Conservation (phyloP, 1,140 invertebrate genomes). For the Copidosoma floridanum region DNA sequence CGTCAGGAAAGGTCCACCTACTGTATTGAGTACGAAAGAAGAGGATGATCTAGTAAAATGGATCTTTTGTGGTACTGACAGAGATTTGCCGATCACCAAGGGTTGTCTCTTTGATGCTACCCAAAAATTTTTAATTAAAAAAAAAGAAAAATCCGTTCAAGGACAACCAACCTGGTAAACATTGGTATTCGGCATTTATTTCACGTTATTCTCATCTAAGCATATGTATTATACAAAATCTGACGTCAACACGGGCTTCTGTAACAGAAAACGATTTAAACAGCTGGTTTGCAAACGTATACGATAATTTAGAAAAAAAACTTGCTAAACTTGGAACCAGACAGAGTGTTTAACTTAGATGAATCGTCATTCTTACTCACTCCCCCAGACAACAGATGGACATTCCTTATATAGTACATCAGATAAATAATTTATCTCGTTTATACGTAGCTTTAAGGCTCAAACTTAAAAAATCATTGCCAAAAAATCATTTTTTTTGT, state of each 20-base stretch:
- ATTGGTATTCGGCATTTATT: conserved; percentile 33
- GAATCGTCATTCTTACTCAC: conserved; percentile 43
- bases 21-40: conserved; percentile 31
- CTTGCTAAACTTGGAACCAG: conserved; percentile 29
- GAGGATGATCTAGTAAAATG: conserved; percentile 39
- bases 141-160: conserved; percentile 36
- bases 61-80: conserved; percentile 34
- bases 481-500: no score
- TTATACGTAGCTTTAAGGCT: no score
- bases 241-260: conserved; percentile 27
- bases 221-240: conserved; percentile 33
- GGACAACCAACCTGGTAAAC: neutral
- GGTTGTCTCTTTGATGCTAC: conserved; percentile 38
- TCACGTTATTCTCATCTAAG: conserved; percentile 29
- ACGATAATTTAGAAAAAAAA: conserved; percentile 29
- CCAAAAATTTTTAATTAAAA: conserved; percentile 35
- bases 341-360: conserved; percentile 42
- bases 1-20: conserved; percentile 24
- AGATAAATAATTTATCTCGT: no score
- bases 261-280: conserved; percentile 28
- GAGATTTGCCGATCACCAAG: conserved; percentile 40
- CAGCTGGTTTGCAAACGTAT: conserved; percentile 30
- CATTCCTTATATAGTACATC: no score
- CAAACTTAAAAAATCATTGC: no score
- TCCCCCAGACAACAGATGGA: conserved; percentile 39